Base-by-base conservation (phyloP, 2,888 invertebrate species). In the Chrysomela aeneicollis region DNA sequence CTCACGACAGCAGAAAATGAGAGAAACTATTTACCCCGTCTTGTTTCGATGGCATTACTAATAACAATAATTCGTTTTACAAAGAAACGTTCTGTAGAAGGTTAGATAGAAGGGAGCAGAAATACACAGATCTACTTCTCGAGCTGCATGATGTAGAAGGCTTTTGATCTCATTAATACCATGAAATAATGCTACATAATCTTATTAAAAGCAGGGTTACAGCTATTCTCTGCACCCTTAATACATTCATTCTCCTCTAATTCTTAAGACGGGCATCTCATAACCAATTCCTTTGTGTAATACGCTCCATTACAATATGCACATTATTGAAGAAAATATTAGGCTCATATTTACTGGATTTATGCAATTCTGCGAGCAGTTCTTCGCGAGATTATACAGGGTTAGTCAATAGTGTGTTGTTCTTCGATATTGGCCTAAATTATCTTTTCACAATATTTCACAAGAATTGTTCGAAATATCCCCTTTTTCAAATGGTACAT, bases 141-240 rank as follows among this genome's bases (percentile, higher is more conserved):
- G 81, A 79, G 81, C 81, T 84, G 84, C 85, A 84, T 86, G 82
- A 86, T 86, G 86, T 86, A 84, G 85, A 86, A 87, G 87, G 87
- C 88, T 88, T 88, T 88, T 89, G 88, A 88, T 89, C 88, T 88
- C 87, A 88, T 88, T 88, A 89, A 88, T 89, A 86, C 88, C 87
- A 87, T 87, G 87, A 89, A 88, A 89, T 89, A 89, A 89, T 89
- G 87, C 88, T 86, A 86, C 86, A 87, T 89, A 89, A 89, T 89
- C 89, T 88, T 88, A 89, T 89, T 89, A 89, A 87, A 87, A 86
- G 86, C 87, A 87, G 88, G 88, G 88, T 88, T 88, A 88, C 86
- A 85, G 85, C 85, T 85, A 80, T 81, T 82, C 81, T 81, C 80
- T 82, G 81, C 82, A 82, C 81, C 82, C 81, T 82, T 82, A 82